Percentiles rank a stretch among this genome's conserved stretches.
Conservation (phyloP, 2,888 invertebrate species). For the Leptura quadrifasciata region DNA sequence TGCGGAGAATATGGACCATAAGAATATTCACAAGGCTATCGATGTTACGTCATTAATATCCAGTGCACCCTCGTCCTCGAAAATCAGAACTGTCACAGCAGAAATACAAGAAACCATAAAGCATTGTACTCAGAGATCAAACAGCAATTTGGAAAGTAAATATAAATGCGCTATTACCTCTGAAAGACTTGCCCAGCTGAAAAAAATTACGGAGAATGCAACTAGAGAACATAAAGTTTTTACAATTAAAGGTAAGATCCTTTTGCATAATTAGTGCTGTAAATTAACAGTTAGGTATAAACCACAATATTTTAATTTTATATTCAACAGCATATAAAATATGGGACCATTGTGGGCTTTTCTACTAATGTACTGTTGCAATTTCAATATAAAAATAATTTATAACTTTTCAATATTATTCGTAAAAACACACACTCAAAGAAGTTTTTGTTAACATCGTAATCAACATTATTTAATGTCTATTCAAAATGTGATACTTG, state of each 20-base stretch:
- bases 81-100: constrained; percentile 55
- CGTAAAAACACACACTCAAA: too few relatives aligned
- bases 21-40: constrained; percentile 33
- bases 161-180: constrained; percentile 77
- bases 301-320: constrained; percentile 10
- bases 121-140: constrained; percentile 60
- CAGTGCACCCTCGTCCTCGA: constrained; percentile 58
- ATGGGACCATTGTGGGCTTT: too few relatives aligned
- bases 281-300: not conserved
- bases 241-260: constrained; percentile 75
- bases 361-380: too few relatives aligned
- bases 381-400: too few relatives aligned
- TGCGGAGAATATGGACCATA: constrained; percentile 36
- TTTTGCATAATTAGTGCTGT: not conserved
- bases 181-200: constrained; percentile 80
- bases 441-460: too few relatives aligned
- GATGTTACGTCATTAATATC: constrained; percentile 51
- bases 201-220: constrained; percentile 80
- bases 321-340: not conserved
- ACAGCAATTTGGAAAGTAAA: constrained; percentile 64
- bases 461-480: too few relatives aligned
- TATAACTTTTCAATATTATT: too few relatives aligned
- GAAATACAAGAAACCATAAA: constrained; percentile 61
- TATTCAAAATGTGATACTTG: too few relatives aligned
- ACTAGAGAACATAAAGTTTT: constrained; percentile 81